Percentiles rank a stretch among this genome's conserved stretches.
phyloP scores from a whole-genome alignment of 2,888 invertebrate species.

The Agrochola circellaris region DNA sequence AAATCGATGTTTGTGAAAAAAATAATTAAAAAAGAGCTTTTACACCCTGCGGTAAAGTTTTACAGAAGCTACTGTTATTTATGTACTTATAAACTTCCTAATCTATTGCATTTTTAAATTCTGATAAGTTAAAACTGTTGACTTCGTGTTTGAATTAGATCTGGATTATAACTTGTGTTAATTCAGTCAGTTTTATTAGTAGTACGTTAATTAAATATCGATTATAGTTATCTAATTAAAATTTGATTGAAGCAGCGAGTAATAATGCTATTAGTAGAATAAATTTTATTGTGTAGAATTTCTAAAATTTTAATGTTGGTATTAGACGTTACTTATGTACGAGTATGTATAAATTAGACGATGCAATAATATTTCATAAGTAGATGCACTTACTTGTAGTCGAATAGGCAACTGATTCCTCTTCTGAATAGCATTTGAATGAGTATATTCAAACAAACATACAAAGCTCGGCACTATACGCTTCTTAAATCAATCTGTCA shows the following conservation, averaged over 20 bases:
- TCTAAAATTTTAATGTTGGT: constrained; percentile 79
- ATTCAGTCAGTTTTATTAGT: constrained; percentile 36
- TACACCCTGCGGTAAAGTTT: constrained; percentile 20
- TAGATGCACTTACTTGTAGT: constrained; percentile 86
- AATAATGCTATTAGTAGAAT: constrained; percentile 59
- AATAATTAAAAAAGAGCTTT: constrained; percentile 30
- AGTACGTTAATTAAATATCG: constrained; percentile 50
- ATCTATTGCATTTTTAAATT: constrained; percentile 9
- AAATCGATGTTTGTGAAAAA: constrained; percentile 17
- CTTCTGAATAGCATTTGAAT: constrained; percentile 63
- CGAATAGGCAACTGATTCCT: constrained; percentile 73
- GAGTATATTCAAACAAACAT: constrained; percentile 29
- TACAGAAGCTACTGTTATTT: not conserved
- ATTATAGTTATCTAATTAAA: constrained; percentile 60
- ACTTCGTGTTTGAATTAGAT: constrained; percentile 33
- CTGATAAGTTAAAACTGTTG: constrained; percentile 3
- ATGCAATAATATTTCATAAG: constrained; percentile 89
- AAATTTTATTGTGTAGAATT: constrained; percentile 71
- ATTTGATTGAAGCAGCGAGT: constrained; percentile 58
- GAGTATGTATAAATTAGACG: constrained; percentile 75
- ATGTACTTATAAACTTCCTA: constrained; percentile 6
- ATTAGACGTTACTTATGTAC: constrained; percentile 79
- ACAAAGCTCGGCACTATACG: constrained; percentile 51
- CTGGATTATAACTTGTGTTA: constrained; percentile 23
- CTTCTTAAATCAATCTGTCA: constrained; percentile 65